phyloP scores from a whole-genome alignment of 1,140 invertebrate species.

The Microplitis demolitor region DNA sequence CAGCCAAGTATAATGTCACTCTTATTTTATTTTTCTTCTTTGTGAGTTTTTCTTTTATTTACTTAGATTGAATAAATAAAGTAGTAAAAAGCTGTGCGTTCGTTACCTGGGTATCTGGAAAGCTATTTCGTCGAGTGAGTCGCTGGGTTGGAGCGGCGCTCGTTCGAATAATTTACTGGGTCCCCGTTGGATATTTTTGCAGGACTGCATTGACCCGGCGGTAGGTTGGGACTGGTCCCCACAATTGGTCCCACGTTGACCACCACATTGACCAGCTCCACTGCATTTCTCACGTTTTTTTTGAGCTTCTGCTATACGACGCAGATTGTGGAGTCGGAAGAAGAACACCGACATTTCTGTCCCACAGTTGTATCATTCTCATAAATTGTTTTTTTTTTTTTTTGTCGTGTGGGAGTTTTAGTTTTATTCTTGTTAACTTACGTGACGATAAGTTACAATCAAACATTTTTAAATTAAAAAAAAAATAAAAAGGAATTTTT shows the following conservation, averaged over 20 bases:
- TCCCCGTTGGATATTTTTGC: conserved; percentile 51
- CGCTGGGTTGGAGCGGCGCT: conserved; percentile 80
- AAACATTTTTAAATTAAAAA: too few species aligned
- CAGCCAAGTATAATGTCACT: neutral
- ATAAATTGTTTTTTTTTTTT: conserved; percentile 1
- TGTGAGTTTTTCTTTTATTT: neutral
- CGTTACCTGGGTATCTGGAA: conserved; percentile 87
- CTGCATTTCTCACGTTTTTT: conserved; percentile 63
- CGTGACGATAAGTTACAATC: too few species aligned
- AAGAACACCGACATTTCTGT: conserved; percentile 90
- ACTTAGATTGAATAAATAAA: neutral
- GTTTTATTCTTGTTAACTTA: neutral
- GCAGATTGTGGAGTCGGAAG: conserved; percentile 89
- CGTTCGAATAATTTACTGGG: conserved; percentile 82
- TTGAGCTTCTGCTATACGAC: conserved; percentile 73
- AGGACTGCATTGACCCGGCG: conserved; percentile 56
- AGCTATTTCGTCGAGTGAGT: conserved; percentile 89
- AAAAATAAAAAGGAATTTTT: too few species aligned
- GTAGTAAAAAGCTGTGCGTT: neutral
- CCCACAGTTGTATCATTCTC: conserved; percentile 6
- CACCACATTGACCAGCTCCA: conserved; percentile 51
- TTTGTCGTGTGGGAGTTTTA: neutral
- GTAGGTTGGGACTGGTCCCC: conserved; percentile 59
- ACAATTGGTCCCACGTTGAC: conserved; percentile 53
- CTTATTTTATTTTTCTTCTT: neutral